Base-by-base conservation (phyloP, 2,888 invertebrate genomes). In the Cremastinae sp. region DNA sequence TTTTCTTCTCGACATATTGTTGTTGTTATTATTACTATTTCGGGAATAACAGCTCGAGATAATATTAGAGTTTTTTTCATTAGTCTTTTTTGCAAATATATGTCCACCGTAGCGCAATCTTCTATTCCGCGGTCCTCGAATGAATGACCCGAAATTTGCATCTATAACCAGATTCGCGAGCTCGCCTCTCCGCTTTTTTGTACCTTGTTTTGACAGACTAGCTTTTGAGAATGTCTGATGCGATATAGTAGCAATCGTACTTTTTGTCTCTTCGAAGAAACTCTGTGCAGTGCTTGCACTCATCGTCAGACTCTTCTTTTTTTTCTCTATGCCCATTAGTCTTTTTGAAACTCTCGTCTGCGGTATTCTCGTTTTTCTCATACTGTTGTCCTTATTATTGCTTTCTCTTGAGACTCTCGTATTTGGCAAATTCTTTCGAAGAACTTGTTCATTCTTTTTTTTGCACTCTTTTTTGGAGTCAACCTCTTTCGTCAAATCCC, bases 81-180 rank as follows among this genome's bases (percentile, higher is more conserved):
- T 41, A 9, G 64, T 53, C 62, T 78, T 78, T 38, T 72, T 78
- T 28, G 70, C n/a, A n/a, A 78, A 78, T 9, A 77, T 74, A n/a
- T 77, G 70, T 18, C 51, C 68, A 0, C 49, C 76, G 54, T 81
- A 77, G 1, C 86, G 81, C 2, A 84, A 64, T 16, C 82, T 72
- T n/a, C 83, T 66, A 9, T 77, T 82, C 10, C 86, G 81, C 0
- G 85, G 84, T 0, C 85, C 84, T 2, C 86, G 82, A n/a, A 83
- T 78, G 10, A 82, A 79, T 0, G 86, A 83, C 16, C 84, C 83
- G 9, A 88, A 82, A 71, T 87, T 88, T 0, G 87, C 87, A 45
- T 88, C 86, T 56, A 88, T 88, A 0, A 78, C 82, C 43, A 88
- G 78, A 78, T 88, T 88, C 0, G 87, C 83, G 7, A 88, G 82